Conservation (phyloP, 2,113 vertebrate species). For the Microtus ochrogaster region DNA sequence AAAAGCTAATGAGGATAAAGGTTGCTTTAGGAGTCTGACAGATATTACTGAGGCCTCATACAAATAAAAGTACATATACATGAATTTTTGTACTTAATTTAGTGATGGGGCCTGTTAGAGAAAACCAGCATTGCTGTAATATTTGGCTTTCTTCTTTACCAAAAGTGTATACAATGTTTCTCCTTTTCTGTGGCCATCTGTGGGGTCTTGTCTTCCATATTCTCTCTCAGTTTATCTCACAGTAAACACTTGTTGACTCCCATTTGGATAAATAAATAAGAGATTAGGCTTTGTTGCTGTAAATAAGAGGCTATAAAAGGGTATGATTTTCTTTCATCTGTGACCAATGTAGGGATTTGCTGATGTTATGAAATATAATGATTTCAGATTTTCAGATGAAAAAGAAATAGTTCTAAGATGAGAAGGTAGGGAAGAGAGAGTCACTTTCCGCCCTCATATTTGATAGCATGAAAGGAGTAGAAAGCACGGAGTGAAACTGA, state of each 20-base stretch:
- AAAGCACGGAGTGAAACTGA: neutral
- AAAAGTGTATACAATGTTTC: neutral
- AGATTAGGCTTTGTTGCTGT: neutral
- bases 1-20: neutral
- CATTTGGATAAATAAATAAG: conserved; percentile 6
- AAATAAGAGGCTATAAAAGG: neutral
- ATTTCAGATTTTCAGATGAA: conserved; percentile 40
- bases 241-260: neutral
- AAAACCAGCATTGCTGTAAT: neutral
- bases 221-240: conserved; percentile 7
- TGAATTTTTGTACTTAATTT: neutral
- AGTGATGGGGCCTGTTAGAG: neutral
- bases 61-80: neutral
- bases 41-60: neutral
- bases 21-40: neutral
- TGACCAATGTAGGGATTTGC: conserved; percentile 23
- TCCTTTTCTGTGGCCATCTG: neutral
- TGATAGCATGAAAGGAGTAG: neutral
- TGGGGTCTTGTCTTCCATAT: neutral
- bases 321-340: conserved; percentile 6
- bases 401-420: neutral
- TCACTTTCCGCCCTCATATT: neutral
- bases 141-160: neutral
- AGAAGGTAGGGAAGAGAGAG: conserved; percentile 26
- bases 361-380: conserved; percentile 19